Evolutionary conservation across 2,888 invertebrate genomes (phyloP), one percentile per base, ranked within the genome.

Genomic region (Crocallis elinguaria): DNA sequence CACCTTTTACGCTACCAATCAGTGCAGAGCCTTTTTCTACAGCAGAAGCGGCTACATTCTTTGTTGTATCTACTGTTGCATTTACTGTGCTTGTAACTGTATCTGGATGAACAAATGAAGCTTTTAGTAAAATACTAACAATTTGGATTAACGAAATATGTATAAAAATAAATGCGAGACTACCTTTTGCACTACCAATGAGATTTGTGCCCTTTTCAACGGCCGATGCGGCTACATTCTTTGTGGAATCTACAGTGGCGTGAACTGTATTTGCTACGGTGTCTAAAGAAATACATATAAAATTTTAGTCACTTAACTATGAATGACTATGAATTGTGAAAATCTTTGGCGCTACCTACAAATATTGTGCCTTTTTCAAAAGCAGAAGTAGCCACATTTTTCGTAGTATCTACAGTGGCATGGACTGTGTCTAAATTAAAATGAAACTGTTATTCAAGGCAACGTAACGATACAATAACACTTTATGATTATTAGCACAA

Each of bases 41-140:
- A 39, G 75, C 79, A 12, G 80, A 64, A 9, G 77, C 68, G 3
- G 84, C 76, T 23, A 71, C 69, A 63, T 71, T 78, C 63, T 79
- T 82, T 12, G 80, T 78, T 7, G 79, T 77, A 55, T 79, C 82
- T 64, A 85, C 73, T 17, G 79, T 76, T 21, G 68, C 57, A 39
- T 72, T 62, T 13, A 69, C 71, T 19, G 82, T 79, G 48, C 67
- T 77, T 33, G 75, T 57, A 56, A 82, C 73, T 1, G 79, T 75
- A 57, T 82, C 84, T 84, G 82, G 30, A 52, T 32, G 16, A 41
- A 36, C 17, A 37, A 4, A 41, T 42, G 9, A 39, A 7, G 2
- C 27, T 35, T 29, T 21, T 30, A 29, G 12, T 9, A 23, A 19
- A 6, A 4, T 12, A 13, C 29, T 4, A 19, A 4, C 19, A 19